Conservation (phyloP, 2,797 vertebrate genomes). For the Propithecus perrieri region DNA sequence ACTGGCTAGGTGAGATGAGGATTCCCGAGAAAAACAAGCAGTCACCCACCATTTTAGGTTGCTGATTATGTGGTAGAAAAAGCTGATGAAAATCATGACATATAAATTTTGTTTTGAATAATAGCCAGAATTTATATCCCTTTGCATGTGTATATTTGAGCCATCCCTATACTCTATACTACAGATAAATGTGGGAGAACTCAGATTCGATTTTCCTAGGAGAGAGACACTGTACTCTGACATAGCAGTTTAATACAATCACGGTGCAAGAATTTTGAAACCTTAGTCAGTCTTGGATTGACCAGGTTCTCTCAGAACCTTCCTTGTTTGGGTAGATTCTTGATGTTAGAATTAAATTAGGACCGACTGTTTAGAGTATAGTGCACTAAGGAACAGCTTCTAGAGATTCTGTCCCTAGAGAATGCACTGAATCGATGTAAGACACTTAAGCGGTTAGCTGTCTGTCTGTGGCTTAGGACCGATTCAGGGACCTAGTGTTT, state of each 20-base stretch:
- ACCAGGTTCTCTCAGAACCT: neutral
- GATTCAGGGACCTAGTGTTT: neutral
- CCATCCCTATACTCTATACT: neutral
- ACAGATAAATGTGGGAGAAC: neutral
- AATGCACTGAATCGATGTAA: neutral
- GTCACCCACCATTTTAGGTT: neutral
- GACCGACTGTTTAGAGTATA: neutral
- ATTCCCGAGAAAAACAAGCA: neutral
- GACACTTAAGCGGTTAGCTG: fast-evolving
- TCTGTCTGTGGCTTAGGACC: neutral
- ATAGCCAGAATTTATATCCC: neutral
- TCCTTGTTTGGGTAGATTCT: neutral
- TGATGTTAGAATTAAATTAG: neutral
- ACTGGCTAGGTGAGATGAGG: neutral
- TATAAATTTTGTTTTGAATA: neutral
- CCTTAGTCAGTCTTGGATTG: neutral
- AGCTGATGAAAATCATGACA: neutral
- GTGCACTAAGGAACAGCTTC: neutral
- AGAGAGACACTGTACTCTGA: neutral
- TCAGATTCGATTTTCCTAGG: neutral
- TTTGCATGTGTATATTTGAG: neutral
- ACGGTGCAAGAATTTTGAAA: neutral
- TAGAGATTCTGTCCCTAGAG: neutral
- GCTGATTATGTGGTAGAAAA: neutral
- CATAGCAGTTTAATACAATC: neutral